Base-by-base conservation (phyloP, 2,113 vertebrate species). In the Scartelaos histophorus region DNA sequence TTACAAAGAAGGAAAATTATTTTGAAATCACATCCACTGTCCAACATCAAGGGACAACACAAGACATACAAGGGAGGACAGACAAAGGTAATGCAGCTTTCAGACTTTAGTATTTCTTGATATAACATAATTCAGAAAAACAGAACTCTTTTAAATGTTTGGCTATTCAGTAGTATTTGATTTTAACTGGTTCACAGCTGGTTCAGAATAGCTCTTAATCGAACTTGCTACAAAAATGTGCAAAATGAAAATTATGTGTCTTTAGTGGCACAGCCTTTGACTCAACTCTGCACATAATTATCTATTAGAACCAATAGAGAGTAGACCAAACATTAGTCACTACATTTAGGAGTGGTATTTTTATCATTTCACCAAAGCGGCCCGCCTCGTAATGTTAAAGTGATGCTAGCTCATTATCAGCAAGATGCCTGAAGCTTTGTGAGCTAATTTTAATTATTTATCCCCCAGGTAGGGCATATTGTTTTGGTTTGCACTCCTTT, bases 151-250 rank as follows among this genome's bases (percentile, higher is more conserved):
- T 67, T 68, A 74, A 75, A 82, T 80, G 70, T 64, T 73, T 78
- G 74, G 85, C 82, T 35, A 67, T 75, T 61, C 56, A 64, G 76
- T 64, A 66, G 75, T 75, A 81, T 87, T 87, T 70, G 51, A 78
- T 66, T 57, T 76, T 67, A 73, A 86, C 84, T 86, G 83, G 64
- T 73, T 82, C 78, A 69, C 76, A 75, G 54, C 65, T 70, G 66
- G 71, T 60, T 74, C 5, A 0, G 38, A 66, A 49, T 46, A 69
- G 78, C 51, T 68, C 21, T 69, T 56, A 68, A 72, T 82, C n/a
- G 17, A 71, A 75, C 53, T 60, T 69, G 38, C 38, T 43, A 11
- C 38, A 43, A 74, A 69, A 69, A 73, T 38, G 47, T 51, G 22
- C 17, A 61, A 69, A 87, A 66, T 65, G 75, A 78, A 75, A 69